These are phyloP conservation scores for Drosophila willistoni DNA, from an alignment of 1,140 invertebrate genomes.

Conservation along the genomic window DNA sequence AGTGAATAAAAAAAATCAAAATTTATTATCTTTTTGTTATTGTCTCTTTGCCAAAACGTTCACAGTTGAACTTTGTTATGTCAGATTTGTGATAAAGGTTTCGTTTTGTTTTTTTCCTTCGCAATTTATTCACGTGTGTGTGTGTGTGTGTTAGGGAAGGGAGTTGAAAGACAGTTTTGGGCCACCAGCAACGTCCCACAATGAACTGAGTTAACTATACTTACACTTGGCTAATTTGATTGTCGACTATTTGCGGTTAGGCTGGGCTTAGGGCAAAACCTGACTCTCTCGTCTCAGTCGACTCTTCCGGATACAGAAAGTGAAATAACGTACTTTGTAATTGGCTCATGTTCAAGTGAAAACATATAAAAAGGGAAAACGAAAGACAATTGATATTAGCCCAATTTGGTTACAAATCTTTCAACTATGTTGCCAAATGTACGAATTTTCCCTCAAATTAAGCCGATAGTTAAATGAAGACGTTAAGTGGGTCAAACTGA, in stretches of 20 bases:
- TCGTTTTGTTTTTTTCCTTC: conserved; percentile 1
- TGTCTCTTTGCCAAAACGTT: conserved; percentile 55
- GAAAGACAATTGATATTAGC: conserved; percentile 6
- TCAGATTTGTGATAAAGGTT: conserved; percentile 59
- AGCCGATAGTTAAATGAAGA: conserved; percentile 1
- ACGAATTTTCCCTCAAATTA: conserved; percentile 6
- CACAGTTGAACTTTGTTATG: conserved; percentile 77
- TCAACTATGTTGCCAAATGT: not conserved
- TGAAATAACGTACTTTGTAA: not conserved
- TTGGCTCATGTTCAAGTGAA: conserved; percentile 12
- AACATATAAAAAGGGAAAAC: not conserved
- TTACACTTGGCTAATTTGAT: conserved; percentile 5
- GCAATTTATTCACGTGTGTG: not conserved
- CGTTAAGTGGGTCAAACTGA: conserved; percentile 6
- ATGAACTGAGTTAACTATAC: not conserved
- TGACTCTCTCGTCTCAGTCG: not conserved
- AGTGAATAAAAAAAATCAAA: conserved; percentile 42
- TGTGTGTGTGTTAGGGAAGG: not conserved
- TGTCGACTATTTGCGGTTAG: conserved; percentile 8
- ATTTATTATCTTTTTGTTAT: conserved; percentile 70
- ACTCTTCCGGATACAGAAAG: not conserved
- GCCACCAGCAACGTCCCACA: not conserved
- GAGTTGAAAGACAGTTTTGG: conserved; percentile 8
- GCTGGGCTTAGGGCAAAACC: not conserved
- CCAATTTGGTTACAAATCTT: conserved; percentile 10